Evolutionary conservation across 2,888 invertebrate species (phyloP).

Genomic region (Mayetiola destructor): DNA sequence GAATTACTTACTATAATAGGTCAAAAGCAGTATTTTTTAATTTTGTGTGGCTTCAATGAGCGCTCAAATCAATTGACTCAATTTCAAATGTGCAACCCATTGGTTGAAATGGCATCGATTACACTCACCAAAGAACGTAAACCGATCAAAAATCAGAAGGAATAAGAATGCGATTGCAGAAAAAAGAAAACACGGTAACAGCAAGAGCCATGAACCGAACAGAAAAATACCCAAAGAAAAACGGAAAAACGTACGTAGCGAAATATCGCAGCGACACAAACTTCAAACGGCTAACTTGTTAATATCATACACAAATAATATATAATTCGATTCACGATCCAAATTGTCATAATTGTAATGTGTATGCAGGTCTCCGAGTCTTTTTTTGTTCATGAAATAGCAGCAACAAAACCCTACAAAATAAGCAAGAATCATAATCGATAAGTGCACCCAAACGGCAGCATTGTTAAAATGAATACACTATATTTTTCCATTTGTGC

Average conservation of each 20-base stretch:
- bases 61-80: no score
- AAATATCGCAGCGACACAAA: not conserved
- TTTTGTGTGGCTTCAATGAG: no score
- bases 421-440: not conserved
- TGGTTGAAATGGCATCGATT: not conserved
- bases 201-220: no score
- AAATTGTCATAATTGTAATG: slow-evolving; percentile 12
- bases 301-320: slow-evolving; percentile 8
- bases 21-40: no score
- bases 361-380: slow-evolving; percentile 1
- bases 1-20: no score
- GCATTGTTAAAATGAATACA: not conserved
- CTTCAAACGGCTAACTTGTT: slow-evolving; percentile 9
- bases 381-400: not conserved
- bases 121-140: not conserved
- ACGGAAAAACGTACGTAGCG: not conserved
- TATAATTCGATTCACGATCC: slow-evolving; percentile 7
- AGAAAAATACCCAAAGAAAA: not conserved
- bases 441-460: not conserved
- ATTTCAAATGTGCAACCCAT: no score
- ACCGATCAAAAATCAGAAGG: not conserved
- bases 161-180: no score
- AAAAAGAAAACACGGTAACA: no score
- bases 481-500: not conserved
- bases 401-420: not conserved